Base-by-base conservation (phyloP, 2,113 vertebrate species). In the Platichthys stellatus region DNA sequence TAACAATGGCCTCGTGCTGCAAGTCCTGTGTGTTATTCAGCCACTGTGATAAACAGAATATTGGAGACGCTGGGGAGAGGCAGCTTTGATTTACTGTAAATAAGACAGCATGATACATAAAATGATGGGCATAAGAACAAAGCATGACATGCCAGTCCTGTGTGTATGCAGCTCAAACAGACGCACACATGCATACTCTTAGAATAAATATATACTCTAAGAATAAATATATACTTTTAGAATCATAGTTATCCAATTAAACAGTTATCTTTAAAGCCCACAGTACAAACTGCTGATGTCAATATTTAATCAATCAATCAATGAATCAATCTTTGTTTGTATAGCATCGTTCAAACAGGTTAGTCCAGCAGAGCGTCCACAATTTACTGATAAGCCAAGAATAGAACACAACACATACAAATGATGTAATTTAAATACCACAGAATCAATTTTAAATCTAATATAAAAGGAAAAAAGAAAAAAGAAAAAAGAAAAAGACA, bases 1-100 rank as follows among this genome's bases (percentile, higher is more conserved):
- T 88, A 89, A 91, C 81, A 89, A 89, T 84, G 21, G 82, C 68
- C 43, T 64, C 38, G 28, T 14, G 45, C 24, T 5, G 63, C 63
- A 18, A 43, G 35, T 67, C 38, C 56, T 71, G 73, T 57, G 76
- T 76, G 72, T 70, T 83, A 78, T 43, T 56, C 56, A 84, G 76
- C 28, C 58, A 4, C 31, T 9, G 24, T n/a, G 47, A 72, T 74
- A 57, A 24, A 18, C 61, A 18, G 51, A 63, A 28, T 72, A 80
- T 57, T 26, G 57, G 72, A 72, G 80, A 67, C 13, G 23, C 23
- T 21, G 54, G 40, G 20, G 47, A 28, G 57, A 66, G 13, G 47
- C 56, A 4, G 57, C 71, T 77, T 78, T 72, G 58, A 80, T 63
- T 65, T n/a, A 18, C 69, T n/a, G 21, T 73, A 78, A 81, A 83